A percentile compares a stretch with the other conserved stretches of the same genome.
Conservation (phyloP, 2,888 invertebrate species). For the Heteropelma amictum region DNA sequence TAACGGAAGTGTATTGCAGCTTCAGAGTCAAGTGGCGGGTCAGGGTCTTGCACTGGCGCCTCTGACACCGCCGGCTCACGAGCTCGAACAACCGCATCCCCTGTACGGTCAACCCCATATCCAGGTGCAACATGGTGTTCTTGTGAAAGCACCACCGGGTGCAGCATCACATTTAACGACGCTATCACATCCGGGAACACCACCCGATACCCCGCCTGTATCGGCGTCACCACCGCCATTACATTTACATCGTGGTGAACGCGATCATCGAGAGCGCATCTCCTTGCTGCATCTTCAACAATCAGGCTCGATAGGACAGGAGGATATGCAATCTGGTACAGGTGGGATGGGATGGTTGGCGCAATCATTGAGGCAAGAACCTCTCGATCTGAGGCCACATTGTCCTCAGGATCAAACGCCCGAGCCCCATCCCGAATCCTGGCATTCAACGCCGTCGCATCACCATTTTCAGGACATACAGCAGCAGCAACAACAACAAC, state of each 20-base stretch:
- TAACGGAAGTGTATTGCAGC: constrained; percentile 71
- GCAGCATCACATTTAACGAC: constrained; percentile 71
- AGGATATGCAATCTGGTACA: constrained; percentile 68
- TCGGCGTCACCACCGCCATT: constrained; percentile 81
- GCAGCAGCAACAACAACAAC: constrained; percentile 59
- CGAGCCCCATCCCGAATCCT: constrained; percentile 71
- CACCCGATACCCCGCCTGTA: constrained; percentile 90
- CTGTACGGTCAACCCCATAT: constrained; percentile 74
- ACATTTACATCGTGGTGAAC: constrained; percentile 70
- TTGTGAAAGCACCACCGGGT: constrained; percentile 75
- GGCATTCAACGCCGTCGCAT: constrained; percentile 68
- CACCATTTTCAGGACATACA: constrained; percentile 74
- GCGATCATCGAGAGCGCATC: constrained; percentile 69
- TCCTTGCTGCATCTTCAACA: constrained; percentile 70
- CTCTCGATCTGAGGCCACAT: constrained; percentile 90
- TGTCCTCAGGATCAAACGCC: constrained; percentile 79
- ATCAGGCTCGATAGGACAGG: constrained; percentile 62
- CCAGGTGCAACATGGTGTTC: constrained; percentile 74
- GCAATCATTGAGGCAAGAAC: constrained; percentile 85
- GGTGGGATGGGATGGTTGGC: constrained; percentile 89
- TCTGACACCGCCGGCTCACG: constrained; percentile 83
- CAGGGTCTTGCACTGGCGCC: constrained; percentile 74
- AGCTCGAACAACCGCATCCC: constrained; percentile 77
- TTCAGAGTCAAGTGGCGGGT: constrained; percentile 66
- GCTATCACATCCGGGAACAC: constrained; percentile 85